A percentile compares a stretch with the other conserved stretches of the same genome.
Conservation (phyloP, 2,888 invertebrate species). For the Diplazon laetatorius region DNA sequence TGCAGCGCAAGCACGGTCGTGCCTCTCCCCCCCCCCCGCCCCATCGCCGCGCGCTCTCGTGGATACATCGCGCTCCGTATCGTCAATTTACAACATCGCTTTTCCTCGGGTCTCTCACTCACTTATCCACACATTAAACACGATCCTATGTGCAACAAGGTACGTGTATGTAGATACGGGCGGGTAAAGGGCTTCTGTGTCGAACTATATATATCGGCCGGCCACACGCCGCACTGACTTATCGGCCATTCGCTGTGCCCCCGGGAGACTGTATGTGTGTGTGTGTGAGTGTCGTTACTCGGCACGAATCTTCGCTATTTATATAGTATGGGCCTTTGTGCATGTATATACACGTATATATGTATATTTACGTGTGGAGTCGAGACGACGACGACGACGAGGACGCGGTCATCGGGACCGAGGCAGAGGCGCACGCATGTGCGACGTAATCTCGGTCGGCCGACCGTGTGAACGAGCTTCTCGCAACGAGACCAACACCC, state of each 20-base stretch:
- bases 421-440: slow-evolving; percentile 17
- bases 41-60: slow-evolving; percentile 26
- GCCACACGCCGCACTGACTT: slow-evolving; percentile 26
- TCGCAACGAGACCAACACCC: too few species aligned
- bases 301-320: slow-evolving; percentile 2
- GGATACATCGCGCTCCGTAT: slow-evolving; percentile 31
- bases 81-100: slow-evolving; percentile 33
- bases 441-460: not conserved
- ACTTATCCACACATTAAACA: slow-evolving; percentile 15
- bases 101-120: slow-evolving; percentile 12
- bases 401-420: slow-evolving; percentile 46
- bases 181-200: slow-evolving; percentile 8
- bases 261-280: too few species aligned
- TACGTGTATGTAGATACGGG: not conserved
- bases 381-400: not conserved
- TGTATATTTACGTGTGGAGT: too few species aligned
- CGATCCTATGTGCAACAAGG: too few species aligned
- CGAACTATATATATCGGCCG: not conserved
- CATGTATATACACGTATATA: too few species aligned
- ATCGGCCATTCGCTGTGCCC: slow-evolving; percentile 40
- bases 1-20: slow-evolving; percentile 29
- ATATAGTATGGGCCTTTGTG: too few species aligned
- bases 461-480: slow-evolving; percentile 40
- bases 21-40: slow-evolving; percentile 6
- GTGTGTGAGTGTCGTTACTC: slow-evolving; percentile 46